Evolutionary conservation across 2,113 vertebrate genomes (phyloP).

Genomic region (Pongo pygmaeus): DNA sequence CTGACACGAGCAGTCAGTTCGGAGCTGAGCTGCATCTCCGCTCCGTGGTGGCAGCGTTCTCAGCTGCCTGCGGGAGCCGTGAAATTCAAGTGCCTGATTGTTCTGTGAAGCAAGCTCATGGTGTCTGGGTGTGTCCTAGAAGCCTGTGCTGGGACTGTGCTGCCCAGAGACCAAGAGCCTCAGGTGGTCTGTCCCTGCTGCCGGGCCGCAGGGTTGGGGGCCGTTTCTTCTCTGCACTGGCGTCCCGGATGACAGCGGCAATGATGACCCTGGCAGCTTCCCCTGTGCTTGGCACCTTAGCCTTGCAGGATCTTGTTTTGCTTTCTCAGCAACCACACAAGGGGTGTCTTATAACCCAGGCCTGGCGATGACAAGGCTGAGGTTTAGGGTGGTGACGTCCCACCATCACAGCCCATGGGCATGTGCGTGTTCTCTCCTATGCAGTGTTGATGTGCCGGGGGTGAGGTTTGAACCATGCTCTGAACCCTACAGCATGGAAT

Average conservation of each 20-base stretch:
- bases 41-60: too few relatives aligned
- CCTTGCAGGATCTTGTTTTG: neutral
- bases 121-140: too few relatives aligned
- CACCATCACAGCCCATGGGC: neutral
- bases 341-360: accelerated
- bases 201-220: accelerated
- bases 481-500: accelerated
- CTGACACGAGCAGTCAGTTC: accelerated
- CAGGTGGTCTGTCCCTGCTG: too few relatives aligned
- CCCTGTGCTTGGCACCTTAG: too few relatives aligned
- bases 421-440: neutral
- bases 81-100: neutral
- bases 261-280: accelerated
- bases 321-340: neutral
- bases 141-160: neutral
- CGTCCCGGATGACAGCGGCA: neutral
- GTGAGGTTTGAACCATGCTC: accelerated
- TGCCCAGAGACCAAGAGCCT: neutral
- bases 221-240: too few relatives aligned
- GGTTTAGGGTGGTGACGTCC: accelerated
- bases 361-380: neutral
- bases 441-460: accelerated
- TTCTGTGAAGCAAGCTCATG: neutral
- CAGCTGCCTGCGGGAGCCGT: too few relatives aligned
- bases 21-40: neutral